phyloP scores from a whole-genome alignment of 2,797 vertebrate species.

The Gymnopithys bicolor region DNA sequence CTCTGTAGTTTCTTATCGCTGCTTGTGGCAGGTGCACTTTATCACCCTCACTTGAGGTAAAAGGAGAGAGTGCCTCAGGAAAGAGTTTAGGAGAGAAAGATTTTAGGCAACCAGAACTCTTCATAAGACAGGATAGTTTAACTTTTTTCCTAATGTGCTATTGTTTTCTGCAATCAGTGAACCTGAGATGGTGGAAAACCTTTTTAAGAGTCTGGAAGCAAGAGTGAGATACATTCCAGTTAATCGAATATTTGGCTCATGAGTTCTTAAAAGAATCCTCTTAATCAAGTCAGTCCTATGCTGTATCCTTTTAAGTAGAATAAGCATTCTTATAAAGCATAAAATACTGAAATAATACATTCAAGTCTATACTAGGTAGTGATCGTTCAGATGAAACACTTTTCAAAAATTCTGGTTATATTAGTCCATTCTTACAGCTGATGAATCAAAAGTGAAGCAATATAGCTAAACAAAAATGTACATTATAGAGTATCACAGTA shows the following conservation, averaged over 20 bases:
- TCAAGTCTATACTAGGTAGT: neutral
- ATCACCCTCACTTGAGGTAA: neutral
- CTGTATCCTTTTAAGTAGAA: neutral
- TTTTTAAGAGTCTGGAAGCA: neutral
- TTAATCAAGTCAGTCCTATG: neutral
- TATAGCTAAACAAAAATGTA: slow-evolving; percentile 38
- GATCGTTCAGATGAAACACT: neutral
- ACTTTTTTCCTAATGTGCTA: neutral
- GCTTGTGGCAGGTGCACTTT: neutral
- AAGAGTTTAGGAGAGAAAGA: neutral
- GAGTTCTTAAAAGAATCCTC: neutral
- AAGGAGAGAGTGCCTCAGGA: neutral
- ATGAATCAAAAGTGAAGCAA: neutral
- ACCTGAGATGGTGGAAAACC: neutral
- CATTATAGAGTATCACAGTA: slow-evolving; percentile 3
- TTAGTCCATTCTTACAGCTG: neutral
- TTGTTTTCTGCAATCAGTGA: neutral
- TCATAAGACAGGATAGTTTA: neutral
- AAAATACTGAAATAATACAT: neutral
- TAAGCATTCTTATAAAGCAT: neutral
- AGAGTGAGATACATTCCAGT: neutral
- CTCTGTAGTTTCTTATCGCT: neutral
- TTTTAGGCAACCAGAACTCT: neutral
- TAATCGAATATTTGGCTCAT: neutral
- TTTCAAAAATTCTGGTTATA: neutral